phyloP scores from a whole-genome alignment of 2,888 invertebrate species.

The Unio pictorum region DNA sequence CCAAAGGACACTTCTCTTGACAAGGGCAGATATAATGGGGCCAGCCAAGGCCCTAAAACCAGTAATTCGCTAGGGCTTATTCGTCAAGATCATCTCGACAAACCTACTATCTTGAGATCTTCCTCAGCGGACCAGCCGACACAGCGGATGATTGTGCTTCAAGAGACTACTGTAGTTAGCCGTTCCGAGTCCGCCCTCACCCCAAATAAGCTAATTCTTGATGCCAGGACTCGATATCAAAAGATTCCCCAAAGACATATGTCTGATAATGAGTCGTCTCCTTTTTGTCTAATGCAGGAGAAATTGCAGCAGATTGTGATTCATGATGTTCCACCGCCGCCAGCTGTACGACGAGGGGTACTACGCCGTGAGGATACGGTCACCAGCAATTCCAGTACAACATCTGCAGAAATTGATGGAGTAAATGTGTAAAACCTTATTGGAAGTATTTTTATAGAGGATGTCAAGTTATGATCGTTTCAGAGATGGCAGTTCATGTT shows the following conservation, averaged over 20 bases:
- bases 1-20: too few relatives aligned
- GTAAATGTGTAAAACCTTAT: too few relatives aligned
- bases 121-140: slow-evolving; percentile 41
- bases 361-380: slow-evolving; percentile 28
- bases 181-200: slow-evolving; percentile 39
- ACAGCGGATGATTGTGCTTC: slow-evolving; percentile 56
- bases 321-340: slow-evolving; percentile 47
- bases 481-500: too few relatives aligned
- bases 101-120: slow-evolving; percentile 30
- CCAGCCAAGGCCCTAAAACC: neutral
- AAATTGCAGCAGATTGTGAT: slow-evolving; percentile 57
- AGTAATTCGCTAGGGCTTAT: slow-evolving; percentile 23
- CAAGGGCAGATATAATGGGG: too few relatives aligned
- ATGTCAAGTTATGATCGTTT: too few relatives aligned
- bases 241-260: slow-evolving; percentile 48
- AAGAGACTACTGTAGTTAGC: slow-evolving; percentile 44
- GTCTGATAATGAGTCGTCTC: slow-evolving; percentile 54
- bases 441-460: too few relatives aligned
- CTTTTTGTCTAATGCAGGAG: slow-evolving; percentile 47
- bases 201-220: slow-evolving; percentile 34
- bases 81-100: slow-evolving; percentile 14
- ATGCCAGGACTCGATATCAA: slow-evolving; percentile 45
- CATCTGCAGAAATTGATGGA: slow-evolving; percentile 8
- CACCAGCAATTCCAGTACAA: slow-evolving; percentile 27
- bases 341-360: slow-evolving; percentile 28